These are phyloP conservation scores for Phalera bucephala DNA, from an alignment of 2,888 invertebrate genomes.

Conservation along the genomic window DNA sequence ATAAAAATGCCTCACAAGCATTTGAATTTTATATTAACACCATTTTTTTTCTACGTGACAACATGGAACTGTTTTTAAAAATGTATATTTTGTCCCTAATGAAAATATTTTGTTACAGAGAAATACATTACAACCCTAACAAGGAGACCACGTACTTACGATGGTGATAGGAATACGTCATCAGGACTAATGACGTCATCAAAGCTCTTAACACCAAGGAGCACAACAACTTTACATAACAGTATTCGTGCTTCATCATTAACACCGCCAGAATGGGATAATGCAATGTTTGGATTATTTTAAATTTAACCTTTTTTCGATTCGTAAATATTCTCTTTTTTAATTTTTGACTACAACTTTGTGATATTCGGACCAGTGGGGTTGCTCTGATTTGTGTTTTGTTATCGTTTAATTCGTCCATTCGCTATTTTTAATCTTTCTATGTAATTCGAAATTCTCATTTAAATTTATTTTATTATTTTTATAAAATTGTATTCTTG, in stretches of 20 bases:
- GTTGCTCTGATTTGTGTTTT: constrained; percentile 10
- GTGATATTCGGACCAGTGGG: constrained; percentile 26
- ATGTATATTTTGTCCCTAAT: constrained; percentile 8
- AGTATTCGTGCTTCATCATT: constrained; percentile 79
- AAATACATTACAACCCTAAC: constrained; percentile 68
- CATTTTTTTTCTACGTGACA: not conserved
- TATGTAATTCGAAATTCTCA: too few relatives aligned
- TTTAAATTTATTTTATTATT: too few relatives aligned
- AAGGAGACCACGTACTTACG: constrained; percentile 72
- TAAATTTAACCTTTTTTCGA: constrained; percentile 20
- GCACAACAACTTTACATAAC: constrained; percentile 60
- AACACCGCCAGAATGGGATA: constrained; percentile 74
- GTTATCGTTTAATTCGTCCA: constrained; percentile 5
- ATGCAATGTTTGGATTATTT: constrained; percentile 56
- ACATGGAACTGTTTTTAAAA: constrained; percentile 11
- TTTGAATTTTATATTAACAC: constrained; percentile 33
- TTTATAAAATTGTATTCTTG: not conserved
- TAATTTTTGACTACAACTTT: constrained; percentile 23
- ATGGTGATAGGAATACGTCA: constrained; percentile 56
- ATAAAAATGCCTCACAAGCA: constrained; percentile 58
- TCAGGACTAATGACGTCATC: constrained; percentile 29
- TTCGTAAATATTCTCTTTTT: constrained; percentile 16
- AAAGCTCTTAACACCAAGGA: constrained; percentile 22
- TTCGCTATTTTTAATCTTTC: constrained; percentile 2
- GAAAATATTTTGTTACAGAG: constrained; percentile 65